Base-by-base conservation (phyloP, 2,888 invertebrate genomes). In the Nesidiocoris tenuis region DNA sequence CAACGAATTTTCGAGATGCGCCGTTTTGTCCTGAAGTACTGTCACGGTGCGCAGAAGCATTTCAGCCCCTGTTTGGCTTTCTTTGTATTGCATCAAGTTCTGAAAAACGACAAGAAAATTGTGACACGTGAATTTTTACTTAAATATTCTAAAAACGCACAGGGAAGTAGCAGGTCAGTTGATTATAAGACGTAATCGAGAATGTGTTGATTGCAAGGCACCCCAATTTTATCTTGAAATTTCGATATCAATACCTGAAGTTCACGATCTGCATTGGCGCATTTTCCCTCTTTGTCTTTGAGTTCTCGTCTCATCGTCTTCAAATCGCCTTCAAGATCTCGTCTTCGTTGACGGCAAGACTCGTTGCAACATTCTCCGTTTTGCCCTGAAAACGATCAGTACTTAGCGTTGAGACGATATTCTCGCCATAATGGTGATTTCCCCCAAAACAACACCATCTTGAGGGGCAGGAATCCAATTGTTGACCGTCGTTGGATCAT, bases 1-100 rank as follows among this genome's bases (percentile, higher is more conserved):
- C 80, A 99, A 88, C 82, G 94, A 94, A 83, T 93, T 92, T 86
- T 98, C 96, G 81, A 98, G 88, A 83, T 96, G 95, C 81, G 90
- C 85, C 83, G 95, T 95, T 83, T 96, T 94, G 83, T 97, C 96
- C 84, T 94, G 93, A 86, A 96, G 88, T 79, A 91, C 90, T 67
- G 89, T 88, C 80, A 95, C 85, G 19, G 94, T 93, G 57, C 90
- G 88, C 87, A 93, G 89, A 80, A 95, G 85, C 82, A 92, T 89
- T 81, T 94, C 94, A 23, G 91, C 88, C 81, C 88, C 88, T 82
- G 89, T 90, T 80, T 89, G 88, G 81, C 84, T 85, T 79, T 88
- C 88, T 82, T 88, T 88, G 82, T 87, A 88, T 81, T 87, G 87
- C 76, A 85, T 83, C 80, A 87, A 82, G 75, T 83, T 82, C 86